Evolutionary conservation across 2,888 invertebrate genomes (phyloP).

Genomic region (Rhimphoctona megacephalus): DNA sequence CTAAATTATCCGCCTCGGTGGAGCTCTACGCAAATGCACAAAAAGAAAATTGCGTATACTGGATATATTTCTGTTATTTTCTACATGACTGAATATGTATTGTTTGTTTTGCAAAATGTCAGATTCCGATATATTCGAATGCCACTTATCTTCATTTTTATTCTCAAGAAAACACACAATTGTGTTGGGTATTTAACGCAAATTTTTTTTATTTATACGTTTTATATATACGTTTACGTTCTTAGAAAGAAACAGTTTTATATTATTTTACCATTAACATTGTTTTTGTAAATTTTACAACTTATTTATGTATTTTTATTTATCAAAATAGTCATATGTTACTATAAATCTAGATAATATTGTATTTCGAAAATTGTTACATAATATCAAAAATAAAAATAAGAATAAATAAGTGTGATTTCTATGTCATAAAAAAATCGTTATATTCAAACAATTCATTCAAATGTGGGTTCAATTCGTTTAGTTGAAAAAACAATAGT

Average conservation of each 20-base stretch:
- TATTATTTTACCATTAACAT: background rate
- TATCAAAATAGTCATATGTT: background rate
- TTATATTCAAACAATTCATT: background rate
- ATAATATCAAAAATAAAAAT: background rate
- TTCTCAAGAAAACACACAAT: background rate
- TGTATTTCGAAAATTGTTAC: too few species aligned
- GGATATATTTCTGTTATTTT: constrained; percentile 33
- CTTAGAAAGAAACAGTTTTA: background rate
- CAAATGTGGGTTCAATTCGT: background rate
- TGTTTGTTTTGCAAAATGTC: constrained; percentile 19
- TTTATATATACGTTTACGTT: background rate
- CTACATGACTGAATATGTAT: constrained; percentile 11
- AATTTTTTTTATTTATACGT: constrained; percentile 13
- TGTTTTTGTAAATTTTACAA: background rate
- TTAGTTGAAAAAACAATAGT: background rate
- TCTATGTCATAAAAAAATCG: too few species aligned
- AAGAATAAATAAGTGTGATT: background rate
- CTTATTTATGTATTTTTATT: background rate
- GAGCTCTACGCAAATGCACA: background rate
- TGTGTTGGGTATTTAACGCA: background rate
- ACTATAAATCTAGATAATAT: background rate
- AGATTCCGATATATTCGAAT: constrained; percentile 4
- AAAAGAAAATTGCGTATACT: background rate
- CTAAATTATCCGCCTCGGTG: constrained; percentile 11
- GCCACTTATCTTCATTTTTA: constrained; percentile 7